Evolutionary conservation across 2,113 vertebrate species (phyloP).

Genomic region (Aphelocoma coerulescens): DNA sequence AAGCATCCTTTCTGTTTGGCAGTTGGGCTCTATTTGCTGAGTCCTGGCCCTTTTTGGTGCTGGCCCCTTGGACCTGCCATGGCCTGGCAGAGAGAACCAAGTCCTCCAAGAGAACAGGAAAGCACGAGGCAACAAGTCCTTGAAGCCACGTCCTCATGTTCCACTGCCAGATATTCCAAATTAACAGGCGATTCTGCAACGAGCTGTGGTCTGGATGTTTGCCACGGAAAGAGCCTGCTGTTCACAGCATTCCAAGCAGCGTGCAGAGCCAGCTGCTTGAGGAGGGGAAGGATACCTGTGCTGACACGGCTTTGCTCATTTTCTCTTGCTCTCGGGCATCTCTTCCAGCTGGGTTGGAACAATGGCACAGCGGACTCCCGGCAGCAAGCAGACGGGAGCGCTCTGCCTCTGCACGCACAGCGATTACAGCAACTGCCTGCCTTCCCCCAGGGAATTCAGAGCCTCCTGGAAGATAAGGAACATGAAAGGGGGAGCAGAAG

Average conservation of each 20-base stretch:
- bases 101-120: not conserved
- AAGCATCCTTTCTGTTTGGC: not conserved
- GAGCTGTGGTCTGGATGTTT: not conserved
- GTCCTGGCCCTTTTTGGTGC: not conserved
- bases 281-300: not conserved
- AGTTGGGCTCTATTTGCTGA: not conserved
- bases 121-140: not conserved
- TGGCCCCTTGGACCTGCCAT: not conserved
- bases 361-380: not conserved
- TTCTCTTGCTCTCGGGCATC: not conserved
- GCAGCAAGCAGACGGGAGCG: not conserved
- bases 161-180: not conserved
- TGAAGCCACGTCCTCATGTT: not conserved
- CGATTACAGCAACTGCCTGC: not conserved
- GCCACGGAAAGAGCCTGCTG: not conserved
- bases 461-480: not conserved
- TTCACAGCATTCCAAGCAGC: not conserved
- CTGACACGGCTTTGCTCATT: not conserved
- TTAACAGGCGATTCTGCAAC: not conserved
- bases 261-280: not conserved
- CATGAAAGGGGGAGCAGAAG: not conserved
- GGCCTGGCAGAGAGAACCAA: not conserved
- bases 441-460: not conserved
- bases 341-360: not conserved
- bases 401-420: not conserved